Evolutionary conservation across 2,888 invertebrate species (phyloP).

Genomic region (Melipona bicolor): DNA sequence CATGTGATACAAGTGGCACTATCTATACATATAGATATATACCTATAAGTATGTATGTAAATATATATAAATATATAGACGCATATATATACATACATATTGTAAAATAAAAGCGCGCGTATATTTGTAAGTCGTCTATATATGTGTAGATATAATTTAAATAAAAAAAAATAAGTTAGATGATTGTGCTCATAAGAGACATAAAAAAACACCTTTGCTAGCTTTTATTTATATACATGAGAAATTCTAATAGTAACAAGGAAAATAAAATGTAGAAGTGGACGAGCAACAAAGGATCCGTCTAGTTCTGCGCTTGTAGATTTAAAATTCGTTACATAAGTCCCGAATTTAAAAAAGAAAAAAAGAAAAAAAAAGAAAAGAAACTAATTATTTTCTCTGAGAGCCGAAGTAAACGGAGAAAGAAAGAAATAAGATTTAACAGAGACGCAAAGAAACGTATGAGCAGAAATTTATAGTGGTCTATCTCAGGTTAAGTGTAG

Average conservation of each 20-base stretch:
- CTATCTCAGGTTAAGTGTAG: conserved; percentile 70
- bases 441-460: conserved; percentile 13
- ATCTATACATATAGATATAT: conserved; percentile 58
- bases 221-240: conserved; percentile 73
- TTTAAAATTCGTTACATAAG: conserved; percentile 66
- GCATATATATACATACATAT: conserved; percentile 44
- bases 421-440: conserved; percentile 46
- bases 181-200: conserved; percentile 41
- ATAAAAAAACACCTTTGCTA: conserved; percentile 64
- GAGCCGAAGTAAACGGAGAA: conserved; percentile 28
- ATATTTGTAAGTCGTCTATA: conserved; percentile 48
- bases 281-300: conserved; percentile 40
- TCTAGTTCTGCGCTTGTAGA: conserved; percentile 65
- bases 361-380: conserved; percentile 10
- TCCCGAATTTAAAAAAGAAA: conserved; percentile 18
- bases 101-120: conserved; percentile 37
- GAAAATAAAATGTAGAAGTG: neutral
- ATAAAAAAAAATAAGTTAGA: conserved; percentile 37
- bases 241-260: conserved; percentile 30
- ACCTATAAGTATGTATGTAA: conserved; percentile 41
- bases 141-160: conserved; percentile 46
- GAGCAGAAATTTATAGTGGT: conserved; percentile 57
- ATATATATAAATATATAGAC: conserved; percentile 18
- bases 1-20: conserved; percentile 46
- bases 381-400: conserved; percentile 76